Percentiles rank a stretch among this genome's conserved stretches.
Evolutionary conservation across 2,797 vertebrate species (phyloP).

Genomic region (Carduelis carduelis): DNA sequence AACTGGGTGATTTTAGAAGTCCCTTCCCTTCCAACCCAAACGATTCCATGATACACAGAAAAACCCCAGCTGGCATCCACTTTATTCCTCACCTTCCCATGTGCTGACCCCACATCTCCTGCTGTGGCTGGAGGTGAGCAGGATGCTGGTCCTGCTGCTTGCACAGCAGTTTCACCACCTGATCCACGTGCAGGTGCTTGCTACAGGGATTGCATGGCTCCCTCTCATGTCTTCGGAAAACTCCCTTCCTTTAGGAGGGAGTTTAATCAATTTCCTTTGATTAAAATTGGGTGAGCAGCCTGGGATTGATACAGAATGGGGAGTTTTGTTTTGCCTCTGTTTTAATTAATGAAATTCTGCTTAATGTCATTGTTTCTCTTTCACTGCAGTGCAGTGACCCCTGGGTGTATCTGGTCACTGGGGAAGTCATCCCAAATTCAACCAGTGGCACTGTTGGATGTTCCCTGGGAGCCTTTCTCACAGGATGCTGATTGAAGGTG

Average conservation of each 20-base stretch:
- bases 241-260: background rate
- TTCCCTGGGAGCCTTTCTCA: background rate
- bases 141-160: background rate
- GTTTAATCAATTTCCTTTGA: no score
- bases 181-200: rapidly evolving
- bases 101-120: rapidly evolving
- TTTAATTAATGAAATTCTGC: background rate
- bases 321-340: background rate
- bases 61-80: rapidly evolving
- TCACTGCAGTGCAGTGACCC: background rate
- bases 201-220: background rate
- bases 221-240: background rate
- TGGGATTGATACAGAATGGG: background rate
- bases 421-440: background rate
- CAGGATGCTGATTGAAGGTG: rapidly evolving
- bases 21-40: background rate
- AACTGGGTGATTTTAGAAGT: background rate
- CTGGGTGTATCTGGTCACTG: rapidly evolving
- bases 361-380: background rate
- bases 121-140: background rate
- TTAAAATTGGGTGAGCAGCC: background rate
- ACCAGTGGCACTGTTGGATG: rapidly evolving
- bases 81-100: background rate
- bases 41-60: background rate
- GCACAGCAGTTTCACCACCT: background rate